Conservation (phyloP, 2,888 invertebrate genomes). For the Eristalinus aeneus region DNA sequence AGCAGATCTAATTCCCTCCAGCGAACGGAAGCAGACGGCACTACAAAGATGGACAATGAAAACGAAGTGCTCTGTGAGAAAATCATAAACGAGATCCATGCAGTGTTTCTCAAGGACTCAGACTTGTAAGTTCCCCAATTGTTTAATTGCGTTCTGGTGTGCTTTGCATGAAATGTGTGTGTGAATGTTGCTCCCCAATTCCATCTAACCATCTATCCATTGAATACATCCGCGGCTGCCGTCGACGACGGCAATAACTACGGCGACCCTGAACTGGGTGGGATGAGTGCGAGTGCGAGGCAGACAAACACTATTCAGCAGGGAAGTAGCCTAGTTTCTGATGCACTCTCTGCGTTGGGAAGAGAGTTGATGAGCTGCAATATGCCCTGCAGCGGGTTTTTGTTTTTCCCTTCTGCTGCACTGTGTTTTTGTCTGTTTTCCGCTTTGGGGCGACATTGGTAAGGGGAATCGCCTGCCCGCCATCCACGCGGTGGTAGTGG, state of each 20-base stretch:
- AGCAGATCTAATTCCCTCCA: background rate
- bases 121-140: conserved; percentile 86
- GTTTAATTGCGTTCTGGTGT: conserved; percentile 55
- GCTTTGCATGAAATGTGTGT: conserved; percentile 6
- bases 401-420: conserved; percentile 3
- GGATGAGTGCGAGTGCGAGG: background rate
- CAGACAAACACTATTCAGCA: background rate
- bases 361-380: background rate
- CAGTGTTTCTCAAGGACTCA: conserved; percentile 87
- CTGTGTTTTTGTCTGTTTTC: conserved; percentile 35
- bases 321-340: conserved; percentile 43
- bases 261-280: conserved; percentile 1
- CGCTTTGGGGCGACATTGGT: conserved; percentile 9
- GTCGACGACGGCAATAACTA: background rate
- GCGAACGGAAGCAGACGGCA: background rate
- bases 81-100: conserved; percentile 89
- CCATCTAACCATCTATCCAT: conserved; percentile 2
- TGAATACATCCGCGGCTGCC: background rate
- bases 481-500: background rate
- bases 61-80: conserved; percentile 89
- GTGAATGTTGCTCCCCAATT: conserved; percentile 11
- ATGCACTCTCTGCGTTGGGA: background rate
- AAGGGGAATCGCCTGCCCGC: background rate
- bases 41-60: conserved; percentile 81
- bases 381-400: conserved; percentile 26